These are phyloP conservation scores for Horisme vitalbata DNA, from an alignment of 2,888 invertebrate genomes.

Conservation along the genomic window DNA sequence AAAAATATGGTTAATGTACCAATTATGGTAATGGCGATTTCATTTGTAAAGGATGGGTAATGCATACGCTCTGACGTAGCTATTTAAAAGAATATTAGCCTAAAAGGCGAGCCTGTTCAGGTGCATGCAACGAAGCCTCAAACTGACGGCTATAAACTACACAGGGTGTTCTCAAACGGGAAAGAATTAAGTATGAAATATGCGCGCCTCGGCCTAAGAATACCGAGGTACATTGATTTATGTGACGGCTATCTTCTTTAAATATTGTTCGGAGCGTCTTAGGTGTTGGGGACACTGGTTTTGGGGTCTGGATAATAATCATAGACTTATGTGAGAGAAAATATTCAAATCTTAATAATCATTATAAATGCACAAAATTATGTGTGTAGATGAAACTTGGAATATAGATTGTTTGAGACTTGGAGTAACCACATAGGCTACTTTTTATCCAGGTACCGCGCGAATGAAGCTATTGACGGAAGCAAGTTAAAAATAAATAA, in stretches of 20 bases:
- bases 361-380: no score
- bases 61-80: conserved; percentile 10
- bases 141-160: conserved; percentile 68
- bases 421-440: no score
- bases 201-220: conserved; percentile 65
- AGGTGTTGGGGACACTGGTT: conserved; percentile 37
- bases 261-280: conserved; percentile 50
- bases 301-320: conserved; percentile 22
- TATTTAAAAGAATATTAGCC: conserved; percentile 35
- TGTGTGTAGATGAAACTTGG: no score
- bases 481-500: no score
- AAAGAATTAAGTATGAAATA: conserved; percentile 83
- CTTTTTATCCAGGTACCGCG: no score
- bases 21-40: no score
- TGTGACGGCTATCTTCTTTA: conserved; percentile 63
- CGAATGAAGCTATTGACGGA: no score
- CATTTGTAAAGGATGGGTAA: neutral
- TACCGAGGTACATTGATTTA: conserved; percentile 63
- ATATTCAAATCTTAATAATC: conserved; percentile 8
- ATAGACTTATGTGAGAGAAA: conserved; percentile 13
- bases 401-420: no score
- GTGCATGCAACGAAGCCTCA: conserved; percentile 53
- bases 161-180: conserved; percentile 55
- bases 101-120: conserved; percentile 44
- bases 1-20: no score